Evolutionary conservation across 2,797 vertebrate species (phyloP).

Genomic region (Eulemur rubriventer): DNA sequence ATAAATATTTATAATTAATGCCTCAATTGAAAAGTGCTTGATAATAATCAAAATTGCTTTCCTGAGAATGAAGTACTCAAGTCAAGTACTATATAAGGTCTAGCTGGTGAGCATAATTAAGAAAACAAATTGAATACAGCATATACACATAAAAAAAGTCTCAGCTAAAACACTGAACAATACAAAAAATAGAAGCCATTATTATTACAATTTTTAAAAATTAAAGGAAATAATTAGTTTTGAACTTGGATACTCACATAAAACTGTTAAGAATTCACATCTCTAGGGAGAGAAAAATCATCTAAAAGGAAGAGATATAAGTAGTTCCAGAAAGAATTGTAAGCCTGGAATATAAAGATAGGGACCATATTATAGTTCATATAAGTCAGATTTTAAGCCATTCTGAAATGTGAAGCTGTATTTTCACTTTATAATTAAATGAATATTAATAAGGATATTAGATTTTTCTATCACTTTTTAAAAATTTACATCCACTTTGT

Average conservation of each 20-base stretch:
- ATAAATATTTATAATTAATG: conserved; percentile 80
- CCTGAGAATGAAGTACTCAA: conserved; percentile 76
- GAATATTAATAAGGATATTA: conserved; percentile 5
- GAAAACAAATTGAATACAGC: conserved; percentile 55
- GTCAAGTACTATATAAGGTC: conserved; percentile 73
- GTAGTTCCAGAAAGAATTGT: conserved; percentile 6
- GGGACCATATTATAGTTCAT: conserved; percentile 44
- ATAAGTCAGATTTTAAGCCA: conserved; percentile 12
- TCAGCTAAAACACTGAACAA: conserved; percentile 51
- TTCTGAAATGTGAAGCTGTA: not conserved
- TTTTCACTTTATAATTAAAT: conserved; percentile 19
- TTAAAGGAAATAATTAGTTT: not conserved
- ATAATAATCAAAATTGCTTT: conserved; percentile 80
- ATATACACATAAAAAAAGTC: conserved; percentile 41
- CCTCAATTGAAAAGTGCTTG: conserved; percentile 72
- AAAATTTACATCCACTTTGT: conserved; percentile 51
- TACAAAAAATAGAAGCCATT: conserved; percentile 57
- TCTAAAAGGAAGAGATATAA: not conserved
- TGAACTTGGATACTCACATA: not conserved
- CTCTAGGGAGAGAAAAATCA: not conserved
- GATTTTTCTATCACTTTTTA: not conserved
- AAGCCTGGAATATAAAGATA: not conserved
- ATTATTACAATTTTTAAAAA: not conserved
- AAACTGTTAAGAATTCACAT: not conserved
- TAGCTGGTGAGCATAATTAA: conserved; percentile 70